Evolutionary conservation across 2,888 invertebrate species (phyloP).

Genomic region (Acanthosepion pharaonis): DNA sequence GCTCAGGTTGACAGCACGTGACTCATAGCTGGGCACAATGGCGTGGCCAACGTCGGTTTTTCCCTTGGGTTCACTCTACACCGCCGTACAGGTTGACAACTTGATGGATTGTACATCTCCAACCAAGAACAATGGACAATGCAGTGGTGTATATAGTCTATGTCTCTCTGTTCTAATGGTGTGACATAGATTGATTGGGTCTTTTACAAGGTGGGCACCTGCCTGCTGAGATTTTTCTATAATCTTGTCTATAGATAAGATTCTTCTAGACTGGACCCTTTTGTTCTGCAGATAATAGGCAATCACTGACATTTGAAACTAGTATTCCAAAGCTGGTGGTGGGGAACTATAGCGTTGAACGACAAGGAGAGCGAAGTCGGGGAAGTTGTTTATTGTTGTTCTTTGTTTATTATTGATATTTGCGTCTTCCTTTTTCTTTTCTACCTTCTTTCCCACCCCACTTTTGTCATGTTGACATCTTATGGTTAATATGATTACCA

Average conservation of each 20-base stretch:
- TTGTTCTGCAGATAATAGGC: slow-evolving; percentile 14
- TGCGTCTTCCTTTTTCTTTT: background rate
- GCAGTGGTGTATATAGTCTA: slow-evolving; percentile 37
- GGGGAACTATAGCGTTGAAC: background rate
- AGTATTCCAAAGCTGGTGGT: background rate
- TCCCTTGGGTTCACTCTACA: background rate
- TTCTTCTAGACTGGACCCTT: slow-evolving; percentile 25
- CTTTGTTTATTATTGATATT: background rate
- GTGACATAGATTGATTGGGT: slow-evolving; percentile 44
- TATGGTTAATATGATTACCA: too few relatives aligned
- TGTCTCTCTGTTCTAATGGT: background rate
- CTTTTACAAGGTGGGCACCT: slow-evolving; percentile 24
- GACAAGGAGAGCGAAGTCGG: background rate
- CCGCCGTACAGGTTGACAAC: slow-evolving; percentile 39
- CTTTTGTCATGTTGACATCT: too few relatives aligned
- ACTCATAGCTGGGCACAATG: background rate
- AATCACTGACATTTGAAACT: background rate
- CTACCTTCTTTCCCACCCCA: background rate
- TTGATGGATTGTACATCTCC: slow-evolving; percentile 44
- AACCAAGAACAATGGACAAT: slow-evolving; percentile 38
- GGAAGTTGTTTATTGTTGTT: background rate
- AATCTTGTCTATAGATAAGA: slow-evolving; percentile 42
- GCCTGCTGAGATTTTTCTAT: slow-evolving; percentile 14
- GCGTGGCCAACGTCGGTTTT: background rate
- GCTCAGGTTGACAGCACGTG: slow-evolving; percentile 33